Conservation (phyloP, 2,888 invertebrate genomes). For the Cantharis lateralis region DNA sequence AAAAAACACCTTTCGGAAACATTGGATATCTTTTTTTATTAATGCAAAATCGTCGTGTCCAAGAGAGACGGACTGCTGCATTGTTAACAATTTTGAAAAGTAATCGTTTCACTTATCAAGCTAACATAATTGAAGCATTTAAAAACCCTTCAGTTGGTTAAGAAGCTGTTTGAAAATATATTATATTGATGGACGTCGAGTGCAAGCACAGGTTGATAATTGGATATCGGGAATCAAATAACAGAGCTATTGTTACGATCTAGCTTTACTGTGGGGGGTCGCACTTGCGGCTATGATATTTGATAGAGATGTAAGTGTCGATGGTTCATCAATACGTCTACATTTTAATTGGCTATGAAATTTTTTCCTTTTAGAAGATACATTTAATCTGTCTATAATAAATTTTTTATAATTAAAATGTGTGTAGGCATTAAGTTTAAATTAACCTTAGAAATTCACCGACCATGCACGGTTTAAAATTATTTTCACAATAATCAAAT, state of each 20-base stretch:
- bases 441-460: not conserved
- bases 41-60: not conserved
- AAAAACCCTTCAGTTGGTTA: constrained; percentile 30
- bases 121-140: constrained; percentile 32
- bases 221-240: constrained; percentile 37
- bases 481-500: not conserved
- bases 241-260: constrained; percentile 26
- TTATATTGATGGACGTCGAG: constrained; percentile 30
- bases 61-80: constrained; percentile 2
- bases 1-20: not conserved
- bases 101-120: constrained; percentile 23
- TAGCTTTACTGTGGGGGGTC: constrained; percentile 36
- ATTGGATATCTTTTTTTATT: constrained; percentile 13
- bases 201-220: constrained; percentile 30
- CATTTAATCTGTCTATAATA: not conserved
- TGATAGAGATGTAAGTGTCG: constrained; percentile 35
- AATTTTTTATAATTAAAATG: not conserved
- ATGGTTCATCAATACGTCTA: constrained; percentile 23
- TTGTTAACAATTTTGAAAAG: constrained; percentile 2
- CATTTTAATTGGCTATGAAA: constrained; percentile 28
- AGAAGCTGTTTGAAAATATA: constrained; percentile 22
- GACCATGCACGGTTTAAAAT: not conserved
- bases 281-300: constrained; percentile 29
- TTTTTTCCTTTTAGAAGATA: constrained; percentile 10
- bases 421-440: not conserved